Percentiles rank a stretch among this genome's conserved stretches.
phyloP scores from a whole-genome alignment of 2,113 vertebrate genomes.

The Dasyurus viverrinus region DNA sequence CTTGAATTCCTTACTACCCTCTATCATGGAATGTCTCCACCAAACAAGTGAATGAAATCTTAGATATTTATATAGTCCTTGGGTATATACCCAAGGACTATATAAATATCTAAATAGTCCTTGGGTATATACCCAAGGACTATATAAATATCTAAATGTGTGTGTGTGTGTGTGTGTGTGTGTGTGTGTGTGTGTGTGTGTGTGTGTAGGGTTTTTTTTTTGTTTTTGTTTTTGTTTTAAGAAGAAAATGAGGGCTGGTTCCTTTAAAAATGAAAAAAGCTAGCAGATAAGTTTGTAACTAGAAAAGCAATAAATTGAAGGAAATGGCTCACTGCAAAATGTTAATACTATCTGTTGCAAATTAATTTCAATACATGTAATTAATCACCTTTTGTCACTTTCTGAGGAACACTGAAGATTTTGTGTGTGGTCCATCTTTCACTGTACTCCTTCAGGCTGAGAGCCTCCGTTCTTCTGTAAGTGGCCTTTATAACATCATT shows the following conservation, averaged over 20 bases:
- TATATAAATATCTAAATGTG: no score
- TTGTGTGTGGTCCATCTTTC: constrained; percentile 53
- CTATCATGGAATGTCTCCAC: constrained; percentile 26
- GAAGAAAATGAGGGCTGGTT: not conserved
- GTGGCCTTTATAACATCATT: constrained; percentile 48
- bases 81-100: not conserved
- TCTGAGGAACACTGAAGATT: constrained; percentile 63
- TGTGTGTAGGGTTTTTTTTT: not conserved
- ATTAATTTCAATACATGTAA: constrained; percentile 77
- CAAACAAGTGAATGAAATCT: constrained; percentile 27
- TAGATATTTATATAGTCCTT: constrained; percentile 26
- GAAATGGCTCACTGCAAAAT: constrained; percentile 51
- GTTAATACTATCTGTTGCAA: constrained; percentile 69
- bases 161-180: no score
- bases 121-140: not conserved
- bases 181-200: no score
- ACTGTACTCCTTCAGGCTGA: constrained; percentile 59
- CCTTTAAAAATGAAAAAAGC: constrained; percentile 70
- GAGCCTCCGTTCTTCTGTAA: constrained; percentile 74
- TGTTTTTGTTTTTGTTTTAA: not conserved
- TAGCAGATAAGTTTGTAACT: constrained; percentile 41
- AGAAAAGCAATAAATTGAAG: constrained; percentile 49
- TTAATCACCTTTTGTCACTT: constrained; percentile 79
- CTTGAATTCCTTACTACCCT: constrained; percentile 10
- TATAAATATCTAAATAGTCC: no score